Evolutionary conservation across 2,113 vertebrate genomes (phyloP).

Genomic region (Aspiorhynchus laticeps): DNA sequence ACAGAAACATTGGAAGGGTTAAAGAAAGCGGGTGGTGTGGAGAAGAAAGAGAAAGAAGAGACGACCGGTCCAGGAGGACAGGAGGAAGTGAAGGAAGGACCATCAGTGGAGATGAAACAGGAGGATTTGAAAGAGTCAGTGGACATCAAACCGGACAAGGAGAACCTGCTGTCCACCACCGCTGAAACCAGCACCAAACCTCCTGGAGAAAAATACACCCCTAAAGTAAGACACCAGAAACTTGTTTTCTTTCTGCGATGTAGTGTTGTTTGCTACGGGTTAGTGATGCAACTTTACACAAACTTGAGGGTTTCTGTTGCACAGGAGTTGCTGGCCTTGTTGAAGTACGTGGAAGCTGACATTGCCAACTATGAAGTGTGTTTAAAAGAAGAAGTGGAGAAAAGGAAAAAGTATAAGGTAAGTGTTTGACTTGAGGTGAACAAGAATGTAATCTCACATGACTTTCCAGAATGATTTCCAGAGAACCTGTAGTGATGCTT

Average conservation of each 20-base stretch:
- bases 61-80: conserved; percentile 41
- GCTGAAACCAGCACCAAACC: conserved; percentile 75
- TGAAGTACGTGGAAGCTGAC: conserved; percentile 97
- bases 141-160: conserved; percentile 80
- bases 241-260: too few species aligned
- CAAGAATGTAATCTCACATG: neutral
- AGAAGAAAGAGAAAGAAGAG: conserved; percentile 65
- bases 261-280: neutral
- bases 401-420: conserved; percentile 99
- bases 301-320: conserved; percentile 40
- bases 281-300: neutral
- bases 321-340: conserved; percentile 92
- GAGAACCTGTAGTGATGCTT: neutral
- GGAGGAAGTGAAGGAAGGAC: conserved; percentile 68
- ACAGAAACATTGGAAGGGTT: conserved; percentile 64
- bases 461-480: neutral
- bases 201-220: conserved; percentile 92
- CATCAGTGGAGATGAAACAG: conserved; percentile 71
- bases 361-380: conserved; percentile 94
- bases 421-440: neutral
- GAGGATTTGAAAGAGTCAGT: conserved; percentile 82
- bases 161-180: conserved; percentile 77
- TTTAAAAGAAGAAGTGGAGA: conserved; percentile 98
- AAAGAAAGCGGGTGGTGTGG: conserved; percentile 58
- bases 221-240: conserved; percentile 82